Evolutionary conservation across 2,888 invertebrate species (phyloP).

Genomic region (Podotricha telesiphe): DNA sequence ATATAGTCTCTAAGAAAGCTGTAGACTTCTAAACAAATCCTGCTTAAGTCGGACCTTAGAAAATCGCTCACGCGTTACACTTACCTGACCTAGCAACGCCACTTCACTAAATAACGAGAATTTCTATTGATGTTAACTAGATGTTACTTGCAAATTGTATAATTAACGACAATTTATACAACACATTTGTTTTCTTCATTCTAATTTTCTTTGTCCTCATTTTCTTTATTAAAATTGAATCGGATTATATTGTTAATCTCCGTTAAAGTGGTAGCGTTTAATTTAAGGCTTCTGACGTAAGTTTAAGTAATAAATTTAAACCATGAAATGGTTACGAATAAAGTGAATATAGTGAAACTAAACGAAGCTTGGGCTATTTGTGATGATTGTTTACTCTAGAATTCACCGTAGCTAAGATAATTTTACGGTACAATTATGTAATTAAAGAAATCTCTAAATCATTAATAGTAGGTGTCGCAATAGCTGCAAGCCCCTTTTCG

Average conservation of each 20-base stretch:
- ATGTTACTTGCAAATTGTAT: no score
- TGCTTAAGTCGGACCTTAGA: constrained; percentile 10
- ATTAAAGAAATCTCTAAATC: background rate
- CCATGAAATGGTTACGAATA: constrained; percentile 16
- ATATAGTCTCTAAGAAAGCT: constrained; percentile 25
- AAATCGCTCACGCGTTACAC: constrained; percentile 16
- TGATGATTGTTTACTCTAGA: background rate
- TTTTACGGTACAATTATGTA: background rate
- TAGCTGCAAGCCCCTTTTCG: no score
- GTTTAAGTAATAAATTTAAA: constrained; percentile 29
- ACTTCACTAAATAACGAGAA: constrained; percentile 4
- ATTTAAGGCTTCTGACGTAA: constrained; percentile 23
- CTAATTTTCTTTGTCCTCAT: background rate
- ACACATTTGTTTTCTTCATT: background rate
- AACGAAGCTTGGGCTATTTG: constrained; percentile 1
- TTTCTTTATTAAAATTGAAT: background rate
- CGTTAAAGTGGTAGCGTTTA: constrained; percentile 2
- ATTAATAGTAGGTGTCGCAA: no score
- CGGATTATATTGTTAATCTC: background rate
- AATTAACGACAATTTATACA: no score
- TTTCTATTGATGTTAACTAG: background rate
- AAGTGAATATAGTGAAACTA: constrained; percentile 14
- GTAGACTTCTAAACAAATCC: constrained; percentile 11
- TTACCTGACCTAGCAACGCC: constrained; percentile 19
- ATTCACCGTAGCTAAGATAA: background rate